Conservation (phyloP, 2,797 vertebrate species). For the Gallinago solitaria region DNA sequence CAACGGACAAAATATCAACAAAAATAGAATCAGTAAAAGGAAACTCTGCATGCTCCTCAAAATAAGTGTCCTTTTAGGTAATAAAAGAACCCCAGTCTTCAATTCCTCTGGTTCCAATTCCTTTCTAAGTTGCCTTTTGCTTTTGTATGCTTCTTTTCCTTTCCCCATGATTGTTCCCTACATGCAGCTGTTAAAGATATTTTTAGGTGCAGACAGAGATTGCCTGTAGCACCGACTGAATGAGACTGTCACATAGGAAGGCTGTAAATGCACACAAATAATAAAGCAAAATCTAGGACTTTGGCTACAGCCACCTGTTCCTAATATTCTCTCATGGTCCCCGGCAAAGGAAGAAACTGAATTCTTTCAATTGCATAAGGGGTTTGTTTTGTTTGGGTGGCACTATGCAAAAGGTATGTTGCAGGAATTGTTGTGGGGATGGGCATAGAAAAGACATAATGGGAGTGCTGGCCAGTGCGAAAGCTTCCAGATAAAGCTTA, state of each 20-base stretch:
- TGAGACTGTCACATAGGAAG: conserved; percentile 70
- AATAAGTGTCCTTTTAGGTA: conserved; percentile 21
- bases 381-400: neutral
- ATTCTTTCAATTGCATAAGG: neutral
- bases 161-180: conserved; percentile 32
- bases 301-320: conserved; percentile 49
- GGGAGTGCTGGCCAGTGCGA: neutral
- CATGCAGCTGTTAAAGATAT: conserved; percentile 65
- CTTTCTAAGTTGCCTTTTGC: conserved; percentile 54
- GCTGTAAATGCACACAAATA: conserved; percentile 70
- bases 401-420: neutral
- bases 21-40: conserved; percentile 27
- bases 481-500: neutral
- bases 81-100: conserved; percentile 27
- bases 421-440: neutral
- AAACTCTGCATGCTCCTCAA: neutral
- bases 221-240: conserved; percentile 72
- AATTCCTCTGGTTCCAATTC: conserved; percentile 45
- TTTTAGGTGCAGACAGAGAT: conserved; percentile 69
- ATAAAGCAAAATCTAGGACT: conserved; percentile 65
- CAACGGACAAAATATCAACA: neutral
- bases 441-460: neutral
- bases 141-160: conserved; percentile 35
- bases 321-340: conserved; percentile 34
- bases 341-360: conserved; percentile 37